Percentiles rank a stretch among this genome's conserved stretches.
Conservation (phyloP, 2,888 invertebrate genomes). For the Polia nebulosa region DNA sequence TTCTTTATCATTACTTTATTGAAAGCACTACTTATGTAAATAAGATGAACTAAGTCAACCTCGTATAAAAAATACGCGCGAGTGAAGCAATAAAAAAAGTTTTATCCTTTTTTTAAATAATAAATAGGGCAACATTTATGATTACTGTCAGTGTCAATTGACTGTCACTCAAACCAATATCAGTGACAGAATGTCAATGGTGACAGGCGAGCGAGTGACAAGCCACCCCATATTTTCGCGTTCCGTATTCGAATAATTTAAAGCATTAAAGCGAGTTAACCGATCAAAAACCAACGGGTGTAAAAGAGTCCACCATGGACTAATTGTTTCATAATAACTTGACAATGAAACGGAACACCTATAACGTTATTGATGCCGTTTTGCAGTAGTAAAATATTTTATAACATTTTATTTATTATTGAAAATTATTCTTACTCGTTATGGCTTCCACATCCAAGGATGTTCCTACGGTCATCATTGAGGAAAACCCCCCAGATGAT, state of each 20-base stretch:
- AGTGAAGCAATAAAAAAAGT: too few relatives aligned
- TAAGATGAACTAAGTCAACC: too few relatives aligned
- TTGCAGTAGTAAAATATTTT: slow-evolving; percentile 52
- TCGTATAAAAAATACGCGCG: too few relatives aligned
- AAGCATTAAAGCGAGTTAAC: slow-evolving; percentile 16
- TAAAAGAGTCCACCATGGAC: slow-evolving; percentile 22
- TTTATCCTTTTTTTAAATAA: background rate
- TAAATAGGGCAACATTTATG: slow-evolving; percentile 13
- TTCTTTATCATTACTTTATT: too few relatives aligned
- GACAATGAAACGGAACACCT: slow-evolving; percentile 16
- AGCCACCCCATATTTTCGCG: slow-evolving; percentile 46
- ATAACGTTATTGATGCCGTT: slow-evolving; percentile 57
- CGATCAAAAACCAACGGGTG: background rate
- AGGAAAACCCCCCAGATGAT: slow-evolving; percentile 76
- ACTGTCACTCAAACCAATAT: slow-evolving; percentile 33
- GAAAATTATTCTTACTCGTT: slow-evolving; percentile 43
- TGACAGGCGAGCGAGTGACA: slow-evolving; percentile 46
- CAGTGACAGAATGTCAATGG: slow-evolving; percentile 30
- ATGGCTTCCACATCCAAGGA: slow-evolving; percentile 88
- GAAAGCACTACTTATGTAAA: too few relatives aligned
- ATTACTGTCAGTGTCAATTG: slow-evolving; percentile 17
- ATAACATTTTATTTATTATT: slow-evolving; percentile 53
- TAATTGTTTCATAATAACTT: slow-evolving; percentile 18
- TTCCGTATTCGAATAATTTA: slow-evolving; percentile 1
- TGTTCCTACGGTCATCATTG: slow-evolving; percentile 65